Conservation (phyloP, 2,888 invertebrate species). For the Crossocerus cetratus region DNA sequence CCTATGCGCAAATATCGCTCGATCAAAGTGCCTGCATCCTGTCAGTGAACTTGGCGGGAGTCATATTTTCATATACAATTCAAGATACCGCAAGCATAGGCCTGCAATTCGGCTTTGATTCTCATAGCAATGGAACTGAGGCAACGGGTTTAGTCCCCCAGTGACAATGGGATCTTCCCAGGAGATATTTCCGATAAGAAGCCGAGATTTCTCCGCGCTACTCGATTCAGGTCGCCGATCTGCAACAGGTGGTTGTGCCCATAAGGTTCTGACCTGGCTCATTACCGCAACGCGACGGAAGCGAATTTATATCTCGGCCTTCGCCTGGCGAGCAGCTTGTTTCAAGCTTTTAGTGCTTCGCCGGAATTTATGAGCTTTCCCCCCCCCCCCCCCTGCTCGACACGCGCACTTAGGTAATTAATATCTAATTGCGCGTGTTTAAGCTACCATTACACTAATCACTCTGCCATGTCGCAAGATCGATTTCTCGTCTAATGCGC, state of each 20-base stretch:
- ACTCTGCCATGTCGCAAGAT: no score
- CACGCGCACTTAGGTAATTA: no score
- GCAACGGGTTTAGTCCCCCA: slow-evolving; percentile 31
- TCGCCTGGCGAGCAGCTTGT: slow-evolving; percentile 12
- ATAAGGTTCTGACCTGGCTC: slow-evolving; percentile 35
- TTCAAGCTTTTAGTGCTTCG: background rate
- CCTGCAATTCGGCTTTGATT: no score
- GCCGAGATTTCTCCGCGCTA: slow-evolving; percentile 34
- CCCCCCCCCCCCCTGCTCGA: no score
- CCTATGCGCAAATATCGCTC: no score
- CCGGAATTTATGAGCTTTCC: background rate
- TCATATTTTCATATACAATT: slow-evolving; percentile 14
- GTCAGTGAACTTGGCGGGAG: no score
- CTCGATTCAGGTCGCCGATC: slow-evolving; percentile 54
- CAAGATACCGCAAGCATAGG: background rate
- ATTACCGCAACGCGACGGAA: slow-evolving; percentile 27
- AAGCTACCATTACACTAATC: no score
- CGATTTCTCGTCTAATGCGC: no score
- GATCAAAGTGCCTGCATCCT: no score
- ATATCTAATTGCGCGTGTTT: no score
- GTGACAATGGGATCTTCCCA: slow-evolving; percentile 20
- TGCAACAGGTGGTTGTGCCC: slow-evolving; percentile 41
- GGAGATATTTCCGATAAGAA: slow-evolving; percentile 39
- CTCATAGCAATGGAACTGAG: slow-evolving; percentile 27
- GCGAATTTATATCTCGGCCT: slow-evolving; percentile 14